Conservation (phyloP, 2,797 vertebrate species). For the Xenentodon cancila region DNA sequence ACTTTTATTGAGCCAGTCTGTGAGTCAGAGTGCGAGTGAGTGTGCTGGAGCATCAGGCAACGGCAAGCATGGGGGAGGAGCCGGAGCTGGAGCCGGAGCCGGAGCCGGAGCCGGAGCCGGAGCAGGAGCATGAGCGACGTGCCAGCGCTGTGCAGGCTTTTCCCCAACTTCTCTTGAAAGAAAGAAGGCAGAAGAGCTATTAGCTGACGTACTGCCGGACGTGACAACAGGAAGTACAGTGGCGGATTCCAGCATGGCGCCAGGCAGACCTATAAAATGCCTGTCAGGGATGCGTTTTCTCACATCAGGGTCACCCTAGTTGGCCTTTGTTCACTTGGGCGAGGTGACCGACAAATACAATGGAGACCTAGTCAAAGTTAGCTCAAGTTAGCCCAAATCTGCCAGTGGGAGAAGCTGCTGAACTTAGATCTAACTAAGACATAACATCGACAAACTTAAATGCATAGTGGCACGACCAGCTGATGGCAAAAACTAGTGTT, state of each 20-base stretch:
- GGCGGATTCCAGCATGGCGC: conserved; percentile 81
- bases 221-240: conserved; percentile 81
- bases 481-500: conserved; percentile 71
- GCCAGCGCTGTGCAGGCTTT: conserved; percentile 46
- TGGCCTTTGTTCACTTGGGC: background rate
- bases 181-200: conserved; percentile 68
- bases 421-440: conserved; percentile 56
- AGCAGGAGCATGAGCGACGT: conserved; percentile 60
- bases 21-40: conserved; percentile 29
- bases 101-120: conserved; percentile 66
- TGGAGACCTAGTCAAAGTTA: conserved; percentile 4
- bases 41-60: conserved; percentile 19
- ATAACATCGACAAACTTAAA: conserved; percentile 78
- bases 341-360: background rate
- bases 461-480: conserved; percentile 76
- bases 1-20: conserved; percentile 40
- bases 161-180: conserved; percentile 37
- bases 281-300: conserved; percentile 70
- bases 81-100: conserved; percentile 64
- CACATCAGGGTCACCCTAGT: conserved; percentile 65
- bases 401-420: conserved; percentile 50
- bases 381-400: background rate
- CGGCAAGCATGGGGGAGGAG: conserved; percentile 38
- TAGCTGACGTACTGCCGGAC: conserved; percentile 80
- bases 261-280: conserved; percentile 76